Conservation (phyloP, 2,797 vertebrate genomes). For the Parauchenoglanis punctatus region DNA sequence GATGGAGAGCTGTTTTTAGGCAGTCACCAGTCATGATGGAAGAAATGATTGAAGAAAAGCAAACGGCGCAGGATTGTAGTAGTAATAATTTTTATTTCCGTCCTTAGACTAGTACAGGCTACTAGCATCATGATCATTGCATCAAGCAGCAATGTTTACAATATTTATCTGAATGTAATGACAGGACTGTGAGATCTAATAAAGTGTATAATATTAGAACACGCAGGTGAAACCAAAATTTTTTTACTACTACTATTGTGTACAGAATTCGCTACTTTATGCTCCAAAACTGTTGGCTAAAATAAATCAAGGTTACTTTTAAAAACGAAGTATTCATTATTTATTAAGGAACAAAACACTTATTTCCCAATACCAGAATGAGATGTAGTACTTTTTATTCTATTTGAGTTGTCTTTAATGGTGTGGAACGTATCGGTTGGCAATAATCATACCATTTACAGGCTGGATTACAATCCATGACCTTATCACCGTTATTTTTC, state of each 20-base stretch:
- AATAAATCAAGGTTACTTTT: background rate
- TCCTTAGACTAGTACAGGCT: background rate
- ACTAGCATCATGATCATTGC: conserved; percentile 21
- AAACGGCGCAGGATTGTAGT: conserved; percentile 60
- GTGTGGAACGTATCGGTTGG: background rate
- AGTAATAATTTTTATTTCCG: too few relatives aligned
- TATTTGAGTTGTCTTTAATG: background rate
- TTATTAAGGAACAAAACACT: background rate
- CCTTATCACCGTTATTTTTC: background rate
- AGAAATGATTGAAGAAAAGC: conserved; percentile 65
- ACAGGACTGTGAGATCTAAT: background rate
- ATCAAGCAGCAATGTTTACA: background rate
- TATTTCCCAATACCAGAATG: background rate
- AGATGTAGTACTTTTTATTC: background rate
- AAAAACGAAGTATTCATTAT: background rate
- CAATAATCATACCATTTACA: background rate
- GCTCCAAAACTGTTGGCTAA: background rate
- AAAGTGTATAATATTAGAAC: background rate
- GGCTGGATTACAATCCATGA: background rate
- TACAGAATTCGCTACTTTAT: background rate
- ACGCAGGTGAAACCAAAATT: background rate
- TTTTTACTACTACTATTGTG: background rate
- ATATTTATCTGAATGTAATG: conserved; percentile 6
- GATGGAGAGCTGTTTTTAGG: conserved; percentile 54
- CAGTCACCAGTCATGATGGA: conserved; percentile 57